Percentiles rank a stretch among this genome's conserved stretches.
Evolutionary conservation across 2,888 invertebrate species (phyloP).

Genomic region (Cataglyphis albicans): DNA sequence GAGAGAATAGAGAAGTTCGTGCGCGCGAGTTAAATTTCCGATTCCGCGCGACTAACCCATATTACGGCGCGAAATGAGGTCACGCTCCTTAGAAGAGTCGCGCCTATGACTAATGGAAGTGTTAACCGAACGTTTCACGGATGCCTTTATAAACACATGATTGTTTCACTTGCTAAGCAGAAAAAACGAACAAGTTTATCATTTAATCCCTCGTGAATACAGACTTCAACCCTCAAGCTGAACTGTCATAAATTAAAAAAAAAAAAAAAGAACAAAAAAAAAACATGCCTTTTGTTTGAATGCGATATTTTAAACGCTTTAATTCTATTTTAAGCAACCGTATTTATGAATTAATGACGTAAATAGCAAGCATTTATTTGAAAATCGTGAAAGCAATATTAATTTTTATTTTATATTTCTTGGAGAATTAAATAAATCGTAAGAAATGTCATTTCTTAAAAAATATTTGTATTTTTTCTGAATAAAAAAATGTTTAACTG

Average conservation of each 20-base stretch:
- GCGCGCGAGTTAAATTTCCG: conserved; percentile 45
- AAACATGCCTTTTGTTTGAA: background rate
- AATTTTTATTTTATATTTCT: background rate
- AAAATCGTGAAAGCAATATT: conserved; percentile 11
- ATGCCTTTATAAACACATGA: conserved; percentile 10
- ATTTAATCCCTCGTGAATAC: background rate
- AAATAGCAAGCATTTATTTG: conserved; percentile 1
- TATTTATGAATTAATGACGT: background rate
- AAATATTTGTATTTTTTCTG: background rate
- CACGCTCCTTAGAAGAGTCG: conserved; percentile 19
- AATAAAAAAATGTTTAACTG: background rate
- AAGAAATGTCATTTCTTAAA: background rate
- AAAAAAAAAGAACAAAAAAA: background rate
- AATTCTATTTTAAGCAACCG: conserved; percentile 11
- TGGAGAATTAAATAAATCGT: background rate
- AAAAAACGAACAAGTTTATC: background rate
- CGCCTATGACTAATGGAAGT: conserved; percentile 12
- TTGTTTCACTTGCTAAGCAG: conserved; percentile 18
- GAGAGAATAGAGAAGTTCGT: background rate
- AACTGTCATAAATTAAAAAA: conserved; percentile 28
- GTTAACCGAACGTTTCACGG: conserved; percentile 27
- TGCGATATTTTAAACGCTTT: conserved; percentile 5
- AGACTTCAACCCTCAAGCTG: conserved; percentile 1
- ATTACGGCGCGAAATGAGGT: conserved; percentile 40
- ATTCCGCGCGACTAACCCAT: conserved; percentile 34